phyloP scores from a whole-genome alignment of 2,113 vertebrate genomes.

The Okapia johnstoni region DNA sequence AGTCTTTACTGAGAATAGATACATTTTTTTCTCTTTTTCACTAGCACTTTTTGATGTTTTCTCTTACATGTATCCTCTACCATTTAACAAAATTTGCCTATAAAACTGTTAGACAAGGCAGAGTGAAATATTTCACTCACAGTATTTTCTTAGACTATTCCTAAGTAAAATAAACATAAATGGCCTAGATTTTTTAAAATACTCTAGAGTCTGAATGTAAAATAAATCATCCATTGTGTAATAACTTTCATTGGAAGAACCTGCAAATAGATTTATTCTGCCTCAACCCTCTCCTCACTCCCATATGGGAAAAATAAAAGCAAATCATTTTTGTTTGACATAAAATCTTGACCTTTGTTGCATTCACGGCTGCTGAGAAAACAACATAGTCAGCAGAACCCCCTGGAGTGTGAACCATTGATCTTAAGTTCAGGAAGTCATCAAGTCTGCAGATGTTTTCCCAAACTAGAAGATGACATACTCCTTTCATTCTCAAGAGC shows the following conservation, averaged over 20 bases:
- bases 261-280: neutral
- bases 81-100: neutral
- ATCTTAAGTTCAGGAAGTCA: neutral
- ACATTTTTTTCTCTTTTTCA: neutral
- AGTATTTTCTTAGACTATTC: conserved; percentile 2
- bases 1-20: neutral
- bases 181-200: neutral
- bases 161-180: conserved; percentile 48
- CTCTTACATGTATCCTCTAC: neutral
- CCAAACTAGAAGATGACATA: neutral
- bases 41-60: neutral
- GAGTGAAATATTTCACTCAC: neutral
- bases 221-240: neutral
- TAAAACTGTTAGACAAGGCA: neutral
- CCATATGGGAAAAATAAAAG: neutral
- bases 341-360: neutral
- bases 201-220: neutral
- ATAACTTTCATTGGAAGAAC: neutral
- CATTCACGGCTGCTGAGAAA: neutral
- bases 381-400: neutral
- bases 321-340: neutral
- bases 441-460: neutral
- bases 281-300: neutral
- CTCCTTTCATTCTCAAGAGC: neutral
- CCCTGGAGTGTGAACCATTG: neutral